Percentiles rank a stretch among this genome's conserved stretches.
phyloP scores from a whole-genome alignment of 2,797 vertebrate species.

The Peromyscus attwateri region DNA sequence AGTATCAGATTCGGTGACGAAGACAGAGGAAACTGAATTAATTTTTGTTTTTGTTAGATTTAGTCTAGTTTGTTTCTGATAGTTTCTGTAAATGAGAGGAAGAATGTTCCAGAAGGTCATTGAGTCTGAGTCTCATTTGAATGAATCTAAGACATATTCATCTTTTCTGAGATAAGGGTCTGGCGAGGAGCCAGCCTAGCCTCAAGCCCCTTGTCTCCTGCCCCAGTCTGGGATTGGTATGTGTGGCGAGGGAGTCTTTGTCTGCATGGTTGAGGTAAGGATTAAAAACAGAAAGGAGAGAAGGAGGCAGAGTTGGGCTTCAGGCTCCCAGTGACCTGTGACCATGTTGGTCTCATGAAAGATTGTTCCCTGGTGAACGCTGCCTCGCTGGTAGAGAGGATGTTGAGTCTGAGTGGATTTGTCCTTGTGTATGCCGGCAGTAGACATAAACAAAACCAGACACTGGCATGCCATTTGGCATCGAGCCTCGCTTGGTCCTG shows the following conservation, averaged over 20 bases:
- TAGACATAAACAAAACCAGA: not conserved
- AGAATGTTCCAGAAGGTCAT: not conserved
- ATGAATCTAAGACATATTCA: not conserved
- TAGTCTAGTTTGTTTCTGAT: not conserved
- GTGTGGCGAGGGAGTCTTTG: not conserved
- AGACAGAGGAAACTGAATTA: not conserved
- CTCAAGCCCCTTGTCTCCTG: not conserved
- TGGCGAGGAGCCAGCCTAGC: not conserved
- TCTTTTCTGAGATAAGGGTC: not conserved
- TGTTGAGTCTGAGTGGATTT: not conserved
- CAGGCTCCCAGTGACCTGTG: not conserved
- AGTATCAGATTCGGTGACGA: not conserved
- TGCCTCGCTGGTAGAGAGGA: not conserved
- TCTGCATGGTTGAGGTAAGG: not conserved
- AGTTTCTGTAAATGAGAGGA: not conserved
- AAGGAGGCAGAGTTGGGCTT: not conserved
- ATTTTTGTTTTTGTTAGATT: not conserved
- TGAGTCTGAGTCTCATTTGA: not conserved
- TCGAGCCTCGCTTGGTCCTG: not conserved
- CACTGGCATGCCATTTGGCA: not conserved
- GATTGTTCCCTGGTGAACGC: not conserved
- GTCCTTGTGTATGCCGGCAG: not conserved
- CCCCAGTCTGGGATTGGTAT: not conserved
- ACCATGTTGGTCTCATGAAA: not conserved
- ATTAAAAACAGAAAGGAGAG: not conserved